A percentile compares a stretch with the other conserved stretches of the same genome.
Conservation (phyloP, 2,113 vertebrate species). For the Oncorhynchus mykiss region DNA sequence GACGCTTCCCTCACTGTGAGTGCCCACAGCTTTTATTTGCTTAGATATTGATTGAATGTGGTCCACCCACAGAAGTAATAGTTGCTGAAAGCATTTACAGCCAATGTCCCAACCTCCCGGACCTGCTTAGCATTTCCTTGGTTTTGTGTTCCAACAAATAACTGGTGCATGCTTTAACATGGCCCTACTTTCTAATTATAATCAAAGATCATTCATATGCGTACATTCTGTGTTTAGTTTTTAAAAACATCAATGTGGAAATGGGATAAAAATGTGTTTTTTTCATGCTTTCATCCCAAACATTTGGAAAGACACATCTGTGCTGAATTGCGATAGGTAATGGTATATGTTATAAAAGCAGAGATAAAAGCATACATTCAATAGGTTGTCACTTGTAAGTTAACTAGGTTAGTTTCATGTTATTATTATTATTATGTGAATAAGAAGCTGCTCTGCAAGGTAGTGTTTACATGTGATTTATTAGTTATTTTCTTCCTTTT, state of each 20-base stretch:
- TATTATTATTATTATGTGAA: too few relatives aligned
- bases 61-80: constrained; percentile 75
- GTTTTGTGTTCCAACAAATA: constrained; percentile 42
- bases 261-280: too few relatives aligned
- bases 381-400: too few relatives aligned
- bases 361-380: too few relatives aligned
- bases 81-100: constrained; percentile 77
- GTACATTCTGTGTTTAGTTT: neutral
- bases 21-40: constrained; percentile 72
- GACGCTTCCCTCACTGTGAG: constrained; percentile 63
- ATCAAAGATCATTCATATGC: constrained; percentile 3
- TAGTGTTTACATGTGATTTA: too few relatives aligned
- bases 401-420: too few relatives aligned
- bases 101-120: constrained; percentile 61
- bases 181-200: constrained; percentile 24
- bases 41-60: constrained; percentile 76
- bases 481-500: too few relatives aligned
- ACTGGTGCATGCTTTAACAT: neutral
- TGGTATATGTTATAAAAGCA: too few relatives aligned
- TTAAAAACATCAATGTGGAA: too few relatives aligned
- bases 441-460: too few relatives aligned
- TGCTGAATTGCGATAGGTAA: too few relatives aligned
- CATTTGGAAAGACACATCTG: neutral
- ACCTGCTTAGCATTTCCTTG: constrained; percentile 28
- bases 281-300: neutral